Evolutionary conservation across 64 coral and sea anemone species (phyloP).

Genomic region (Anthopleura sola): DNA sequence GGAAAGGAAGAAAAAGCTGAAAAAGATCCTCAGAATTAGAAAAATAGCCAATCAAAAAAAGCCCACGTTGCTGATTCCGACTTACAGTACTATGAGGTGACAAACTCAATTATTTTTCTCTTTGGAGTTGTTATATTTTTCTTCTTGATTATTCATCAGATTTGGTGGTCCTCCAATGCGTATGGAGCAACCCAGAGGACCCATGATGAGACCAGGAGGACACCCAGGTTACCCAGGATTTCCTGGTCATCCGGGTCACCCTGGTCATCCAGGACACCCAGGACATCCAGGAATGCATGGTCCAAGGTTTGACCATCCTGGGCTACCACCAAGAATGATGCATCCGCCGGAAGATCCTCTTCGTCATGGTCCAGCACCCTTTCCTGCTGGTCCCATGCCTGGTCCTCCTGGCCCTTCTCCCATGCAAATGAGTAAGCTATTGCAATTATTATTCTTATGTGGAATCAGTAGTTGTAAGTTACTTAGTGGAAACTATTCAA

Average conservation of each 20-base stretch:
- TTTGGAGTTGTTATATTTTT: not conserved
- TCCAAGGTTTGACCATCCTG: conserved; percentile 32
- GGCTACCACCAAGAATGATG: conserved; percentile 17
- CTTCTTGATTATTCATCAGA: not conserved
- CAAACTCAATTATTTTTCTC: too few relatives aligned
- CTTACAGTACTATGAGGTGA: too few relatives aligned
- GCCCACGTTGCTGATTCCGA: too few relatives aligned
- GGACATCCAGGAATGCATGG: conserved; percentile 20
- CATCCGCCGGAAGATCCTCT: conserved; percentile 13
- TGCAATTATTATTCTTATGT: not conserved
- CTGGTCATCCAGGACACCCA: not conserved
- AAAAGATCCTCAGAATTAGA: too few relatives aligned
- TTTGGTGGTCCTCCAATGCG: conserved; percentile 24
- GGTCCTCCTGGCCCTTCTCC: conserved; percentile 29
- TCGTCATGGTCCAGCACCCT: conserved; percentile 22
- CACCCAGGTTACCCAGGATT: not conserved
- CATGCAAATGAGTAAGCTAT: conserved; percentile 25
- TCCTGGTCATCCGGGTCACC: not conserved
- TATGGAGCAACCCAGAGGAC: conserved; percentile 28
- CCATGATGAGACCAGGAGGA: conserved; percentile 3
- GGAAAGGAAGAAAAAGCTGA: too few relatives aligned
- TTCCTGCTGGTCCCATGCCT: conserved; percentile 42
- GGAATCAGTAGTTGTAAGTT: too few relatives aligned
- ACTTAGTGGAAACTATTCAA: too few relatives aligned
- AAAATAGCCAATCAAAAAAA: too few relatives aligned